Evolutionary conservation across 2,113 vertebrate genomes (phyloP), one percentile per base, ranked within the genome.

Genomic region (Cyanocitta stelleri): DNA sequence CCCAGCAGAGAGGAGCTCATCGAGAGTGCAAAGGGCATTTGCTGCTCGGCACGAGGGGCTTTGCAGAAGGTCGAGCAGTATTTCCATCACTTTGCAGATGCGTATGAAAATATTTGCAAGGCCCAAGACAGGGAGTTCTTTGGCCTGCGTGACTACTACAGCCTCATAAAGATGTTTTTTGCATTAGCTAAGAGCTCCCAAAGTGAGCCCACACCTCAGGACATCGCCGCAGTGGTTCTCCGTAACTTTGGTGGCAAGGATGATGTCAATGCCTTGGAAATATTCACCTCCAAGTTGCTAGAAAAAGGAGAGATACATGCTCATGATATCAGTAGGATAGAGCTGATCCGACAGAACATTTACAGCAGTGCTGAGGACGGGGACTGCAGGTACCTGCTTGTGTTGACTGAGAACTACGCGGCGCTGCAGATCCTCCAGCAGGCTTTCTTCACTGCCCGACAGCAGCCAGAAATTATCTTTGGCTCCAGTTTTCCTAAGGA

Each of bases 81-180:
- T 68, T 99, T 99, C 62, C 72, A 79, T 6, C 96, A 97, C 33
- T 99, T 99, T 87, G 99, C 99, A 81, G 95, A 68, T 29, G 98
- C 99, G 4, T 99, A 99, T 33, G 96, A 98, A 61, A 84, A 82
- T 0, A 98, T 99, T 67, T 99, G 99, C 55, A 12, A 39, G 87
- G 46, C 5, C 6, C 97, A 99, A 66, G 98, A 98, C 52, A 99
- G 99, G 93, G 99, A 99, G 5, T 99, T 99, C 92, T 99, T 99
- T 83, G 99, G 99, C 13, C 96, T 99, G 6, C 99, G 99, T 30
- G 99, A 99, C 97, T 99, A 99, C 90, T 99, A 99, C 94, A 99
- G 99, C 96, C 98, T 99, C 96, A 98, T 99, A 86, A 99, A 99
- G 94, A 99, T 99, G 99, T 96, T 99, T 67, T 99, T 99, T 92